phyloP scores from a whole-genome alignment of 1,140 invertebrate species.

The Asobara japonica region DNA sequence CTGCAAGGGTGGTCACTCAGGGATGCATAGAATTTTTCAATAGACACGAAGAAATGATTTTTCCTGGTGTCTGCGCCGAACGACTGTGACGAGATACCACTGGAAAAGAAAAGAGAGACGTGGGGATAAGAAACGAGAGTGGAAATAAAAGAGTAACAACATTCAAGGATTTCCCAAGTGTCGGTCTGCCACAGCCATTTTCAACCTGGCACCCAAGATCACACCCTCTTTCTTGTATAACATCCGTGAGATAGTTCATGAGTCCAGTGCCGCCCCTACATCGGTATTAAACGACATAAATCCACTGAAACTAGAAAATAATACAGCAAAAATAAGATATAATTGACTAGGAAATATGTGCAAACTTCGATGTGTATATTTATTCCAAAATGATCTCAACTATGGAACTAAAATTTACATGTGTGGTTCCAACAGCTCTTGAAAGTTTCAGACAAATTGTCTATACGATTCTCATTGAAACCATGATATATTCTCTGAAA shows the following conservation, averaged over 20 bases:
- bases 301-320: background rate
- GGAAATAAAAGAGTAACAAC: slow-evolving; percentile 13
- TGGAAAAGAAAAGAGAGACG: background rate
- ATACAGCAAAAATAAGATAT: no score
- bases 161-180: slow-evolving; percentile 35
- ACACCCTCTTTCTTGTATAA: slow-evolving; percentile 17
- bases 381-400: no score
- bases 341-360: no score
- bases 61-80: background rate
- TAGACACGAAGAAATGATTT: slow-evolving; percentile 32
- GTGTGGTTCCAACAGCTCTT: no score
- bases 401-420: no score
- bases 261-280: background rate
- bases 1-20: slow-evolving; percentile 25
- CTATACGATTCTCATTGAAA: no score
- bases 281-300: background rate
- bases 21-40: slow-evolving; percentile 40
- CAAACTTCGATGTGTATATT: no score
- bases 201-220: slow-evolving; percentile 9
- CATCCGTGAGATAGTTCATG: slow-evolving; percentile 21
- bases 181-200: slow-evolving; percentile 11
- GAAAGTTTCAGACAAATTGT: no score
- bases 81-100: slow-evolving; percentile 26
- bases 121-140: background rate
- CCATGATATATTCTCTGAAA: no score